Conservation (phyloP, 2,797 vertebrate genomes). For the Leontopithecus rosalia region DNA sequence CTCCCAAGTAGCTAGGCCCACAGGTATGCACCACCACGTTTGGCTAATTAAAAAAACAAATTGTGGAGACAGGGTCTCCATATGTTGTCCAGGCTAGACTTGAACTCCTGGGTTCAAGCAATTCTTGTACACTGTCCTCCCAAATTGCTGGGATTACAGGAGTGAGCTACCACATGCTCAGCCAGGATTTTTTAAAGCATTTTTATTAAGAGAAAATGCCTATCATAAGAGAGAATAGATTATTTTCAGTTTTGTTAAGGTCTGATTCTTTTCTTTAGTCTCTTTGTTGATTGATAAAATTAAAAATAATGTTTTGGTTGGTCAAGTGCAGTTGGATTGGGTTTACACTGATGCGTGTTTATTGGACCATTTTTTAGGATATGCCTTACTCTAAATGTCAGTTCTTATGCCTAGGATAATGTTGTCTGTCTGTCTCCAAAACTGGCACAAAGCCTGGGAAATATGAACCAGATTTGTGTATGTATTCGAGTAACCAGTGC, state of each 20-base stretch:
- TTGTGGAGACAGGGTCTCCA: neutral
- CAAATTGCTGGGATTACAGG: neutral
- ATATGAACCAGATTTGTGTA: conserved; percentile 97
- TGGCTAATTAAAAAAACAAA: neutral
- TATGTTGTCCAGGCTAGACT: neutral
- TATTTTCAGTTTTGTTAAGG: conserved; percentile 33
- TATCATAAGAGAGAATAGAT: neutral
- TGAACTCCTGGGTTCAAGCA: neutral
- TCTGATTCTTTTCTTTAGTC: neutral
- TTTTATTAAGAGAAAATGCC: neutral
- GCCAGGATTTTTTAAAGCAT: neutral
- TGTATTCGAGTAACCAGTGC: conserved; percentile 94
- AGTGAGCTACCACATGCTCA: neutral
- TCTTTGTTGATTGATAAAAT: neutral
- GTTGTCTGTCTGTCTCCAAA: conserved; percentile 96
- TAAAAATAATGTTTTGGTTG: conserved; percentile 12
- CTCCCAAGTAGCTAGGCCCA: neutral
- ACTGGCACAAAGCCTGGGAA: conserved; percentile 96
- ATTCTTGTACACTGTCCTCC: neutral
- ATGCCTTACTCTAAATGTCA: conserved; percentile 22
- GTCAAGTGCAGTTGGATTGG: neutral
- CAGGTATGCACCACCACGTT: neutral
- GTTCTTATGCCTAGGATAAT: conserved; percentile 90
- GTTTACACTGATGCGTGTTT: neutral
- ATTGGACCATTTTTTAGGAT: conserved; percentile 1